Evolutionary conservation across 1,140 invertebrate genomes (phyloP).

Genomic region (Meloidogyne exigua): DNA sequence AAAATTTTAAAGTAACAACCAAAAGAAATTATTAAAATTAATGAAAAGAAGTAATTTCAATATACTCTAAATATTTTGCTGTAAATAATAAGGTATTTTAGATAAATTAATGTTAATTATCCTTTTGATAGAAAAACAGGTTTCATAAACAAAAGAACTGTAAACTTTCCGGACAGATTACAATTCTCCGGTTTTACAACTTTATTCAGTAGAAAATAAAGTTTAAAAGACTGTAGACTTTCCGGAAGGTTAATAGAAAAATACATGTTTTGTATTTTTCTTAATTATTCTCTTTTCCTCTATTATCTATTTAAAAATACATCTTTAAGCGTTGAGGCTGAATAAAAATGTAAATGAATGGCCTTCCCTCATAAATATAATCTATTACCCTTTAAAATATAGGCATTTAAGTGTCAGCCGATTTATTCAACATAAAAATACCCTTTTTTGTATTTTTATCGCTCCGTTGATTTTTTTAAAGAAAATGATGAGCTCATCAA

Average conservation of each 20-base stretch:
- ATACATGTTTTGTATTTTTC: background rate
- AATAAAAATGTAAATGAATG: conserved; percentile 3
- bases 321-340: background rate
- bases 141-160: background rate
- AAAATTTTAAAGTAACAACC: background rate
- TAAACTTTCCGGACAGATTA: background rate
- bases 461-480: conserved; percentile 1
- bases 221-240: background rate
- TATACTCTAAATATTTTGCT: background rate
- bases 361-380: conserved; percentile 4
- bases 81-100: background rate
- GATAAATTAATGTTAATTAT: background rate
- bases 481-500: background rate
- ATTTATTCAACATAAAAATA: conserved; percentile 1
- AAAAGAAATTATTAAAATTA: background rate
- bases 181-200: background rate
- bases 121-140: too few relatives aligned
- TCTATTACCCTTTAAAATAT: background rate
- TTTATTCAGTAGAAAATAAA: background rate
- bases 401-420: conserved; percentile 2
- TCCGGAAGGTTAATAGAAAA: too few relatives aligned
- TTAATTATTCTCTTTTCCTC: background rate
- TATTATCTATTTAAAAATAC: background rate
- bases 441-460: background rate
- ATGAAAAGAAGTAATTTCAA: background rate